Evolutionary conservation across 2,797 vertebrate genomes (phyloP), one percentile per base, ranked within the genome.

Genomic region (Lacerta bilineata): DNA sequence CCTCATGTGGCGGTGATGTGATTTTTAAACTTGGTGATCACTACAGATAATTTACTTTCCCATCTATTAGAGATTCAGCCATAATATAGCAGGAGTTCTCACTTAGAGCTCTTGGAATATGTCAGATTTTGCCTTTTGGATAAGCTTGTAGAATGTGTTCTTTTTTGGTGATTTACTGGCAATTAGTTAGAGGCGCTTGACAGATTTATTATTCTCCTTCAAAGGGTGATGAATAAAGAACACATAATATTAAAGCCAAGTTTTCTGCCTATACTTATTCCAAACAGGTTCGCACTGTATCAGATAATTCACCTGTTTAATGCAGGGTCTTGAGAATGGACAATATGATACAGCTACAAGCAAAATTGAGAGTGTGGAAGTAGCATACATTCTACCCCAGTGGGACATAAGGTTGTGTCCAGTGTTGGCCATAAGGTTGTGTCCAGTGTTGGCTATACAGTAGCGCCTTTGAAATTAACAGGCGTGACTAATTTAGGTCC

Each of bases 1-100:
- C 92, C 80, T 2, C 83, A 59, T 90, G 68, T 29, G 27, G 83
- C 88, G 92, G 93, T 95, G 89, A 93, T 82, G 92, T 95, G 91
- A 90, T 95, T 81, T 96, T 96, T 95, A 96, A 92, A 96, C 94
- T 94, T 94, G 91, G 90, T 90, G 92, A 94, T 96, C 95, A 93
- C 95, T 96, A 94, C 95, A 91, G 91, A 94, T 95, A 92, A 91
- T 95, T 95, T 94, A 93, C 93, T 94, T 93, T 96, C 92, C 92
- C 89, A 91, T 92, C 93, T 93, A 95, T 96, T 93, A 95, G 91
- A 72, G n/a, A 85, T 93, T 94, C 80, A 33, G 91, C 74, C 72
- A 82, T 94, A 91, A 93, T 91, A 91, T 94, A 95, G 94, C 92
- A 95, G 92, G 89, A 90, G 93, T 94, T 88, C 93, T 87, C 93